A percentile compares a stretch with the other conserved stretches of the same genome.
Evolutionary conservation across 2,888 invertebrate genomes (phyloP).

Genomic region (Imbricaverruca yamaguchii): DNA sequence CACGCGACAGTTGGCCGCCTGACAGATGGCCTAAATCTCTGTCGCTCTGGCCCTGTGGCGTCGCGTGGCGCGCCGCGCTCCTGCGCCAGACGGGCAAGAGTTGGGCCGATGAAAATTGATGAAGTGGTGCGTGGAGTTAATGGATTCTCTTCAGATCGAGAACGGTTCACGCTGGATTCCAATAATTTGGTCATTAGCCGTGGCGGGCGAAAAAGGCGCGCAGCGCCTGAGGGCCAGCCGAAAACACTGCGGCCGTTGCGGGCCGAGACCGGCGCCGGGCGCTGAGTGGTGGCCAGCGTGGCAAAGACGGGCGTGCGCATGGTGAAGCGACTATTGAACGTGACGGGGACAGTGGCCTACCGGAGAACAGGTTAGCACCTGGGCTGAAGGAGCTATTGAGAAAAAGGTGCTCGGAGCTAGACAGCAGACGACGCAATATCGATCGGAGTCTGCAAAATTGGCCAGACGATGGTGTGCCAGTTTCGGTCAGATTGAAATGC

Average conservation of each 20-base stretch:
- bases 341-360: neutral
- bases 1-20: too few relatives aligned
- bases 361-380: neutral
- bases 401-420: too few relatives aligned
- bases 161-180: neutral
- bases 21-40: conserved; percentile 3
- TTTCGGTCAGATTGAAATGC: too few relatives aligned
- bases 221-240: neutral
- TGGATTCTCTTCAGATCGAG: neutral
- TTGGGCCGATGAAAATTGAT: conserved; percentile 11
- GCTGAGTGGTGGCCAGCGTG: too few relatives aligned
- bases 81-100: conserved; percentile 15
- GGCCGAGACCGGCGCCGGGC: neutral
- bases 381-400: neutral
- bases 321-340: neutral
- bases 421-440: too few relatives aligned
- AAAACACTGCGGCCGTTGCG: conserved; percentile 8
- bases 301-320: too few relatives aligned
- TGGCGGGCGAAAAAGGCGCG: neutral
- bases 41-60: neutral
- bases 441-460: too few relatives aligned
- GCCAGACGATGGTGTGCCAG: too few relatives aligned
- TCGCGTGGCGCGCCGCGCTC: too few relatives aligned
- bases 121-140: conserved; percentile 15
- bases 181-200: conserved; percentile 18